A percentile compares a stretch with the other conserved stretches of the same genome.
Evolutionary conservation across 2,797 vertebrate species (phyloP).

Genomic region (Helicolenus hilgendorfi): DNA sequence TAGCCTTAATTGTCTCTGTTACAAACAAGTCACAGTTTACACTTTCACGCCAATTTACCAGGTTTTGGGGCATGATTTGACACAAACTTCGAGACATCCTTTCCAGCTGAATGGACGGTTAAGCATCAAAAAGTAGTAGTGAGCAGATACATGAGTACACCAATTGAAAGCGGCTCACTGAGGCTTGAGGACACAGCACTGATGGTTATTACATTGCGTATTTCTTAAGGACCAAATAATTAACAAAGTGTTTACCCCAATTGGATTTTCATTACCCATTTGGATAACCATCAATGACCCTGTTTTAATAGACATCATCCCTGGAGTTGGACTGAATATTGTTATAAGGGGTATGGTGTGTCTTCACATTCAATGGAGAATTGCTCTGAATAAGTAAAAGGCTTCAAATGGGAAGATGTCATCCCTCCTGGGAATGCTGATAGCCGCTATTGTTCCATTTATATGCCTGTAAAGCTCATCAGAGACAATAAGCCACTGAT

Average conservation of each 20-base stretch:
- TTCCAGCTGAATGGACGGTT: constrained; percentile 33
- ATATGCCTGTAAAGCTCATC: not conserved
- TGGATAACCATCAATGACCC: constrained; percentile 26
- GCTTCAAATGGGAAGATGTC: not conserved
- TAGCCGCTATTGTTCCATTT: constrained; percentile 21
- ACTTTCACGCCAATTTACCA: not conserved
- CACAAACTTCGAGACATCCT: constrained; percentile 17
- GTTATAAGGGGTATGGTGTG: not conserved
- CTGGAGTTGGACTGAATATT: not conserved
- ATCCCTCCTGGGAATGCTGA: not conserved
- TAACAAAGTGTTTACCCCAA: constrained; percentile 18
- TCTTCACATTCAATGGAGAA: not conserved
- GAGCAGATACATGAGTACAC: constrained; percentile 18
- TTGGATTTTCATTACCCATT: constrained; percentile 49
- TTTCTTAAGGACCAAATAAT: constrained; percentile 24
- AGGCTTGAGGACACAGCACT: not conserved
- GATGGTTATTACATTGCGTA: not conserved
- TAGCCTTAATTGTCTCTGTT: not conserved
- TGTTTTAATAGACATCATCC: constrained; percentile 25
- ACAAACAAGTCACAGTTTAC: not conserved
- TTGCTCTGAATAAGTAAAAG: not conserved
- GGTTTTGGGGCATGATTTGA: constrained; percentile 27
- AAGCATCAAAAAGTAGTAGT: constrained; percentile 15
- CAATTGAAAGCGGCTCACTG: not conserved
- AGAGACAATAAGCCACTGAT: constrained; percentile 24